Conservation (phyloP, 1,140 invertebrate species). For the Nephila pilipes region DNA sequence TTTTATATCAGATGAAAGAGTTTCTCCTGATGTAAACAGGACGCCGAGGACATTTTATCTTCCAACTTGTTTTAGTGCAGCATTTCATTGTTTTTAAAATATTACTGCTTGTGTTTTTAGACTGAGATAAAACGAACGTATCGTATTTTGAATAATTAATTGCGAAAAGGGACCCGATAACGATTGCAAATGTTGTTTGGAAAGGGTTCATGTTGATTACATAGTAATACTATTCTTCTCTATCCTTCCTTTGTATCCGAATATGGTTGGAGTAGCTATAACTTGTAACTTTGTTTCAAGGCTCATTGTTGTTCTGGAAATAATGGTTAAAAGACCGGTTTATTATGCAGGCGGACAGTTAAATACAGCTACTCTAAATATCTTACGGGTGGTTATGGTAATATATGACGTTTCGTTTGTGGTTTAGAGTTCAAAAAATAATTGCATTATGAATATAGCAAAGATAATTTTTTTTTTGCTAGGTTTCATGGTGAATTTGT, state of each 20-base stretch:
- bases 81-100: conserved; percentile 5
- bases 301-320: too few relatives aligned
- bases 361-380: too few relatives aligned
- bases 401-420: too few relatives aligned
- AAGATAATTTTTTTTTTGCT: too few relatives aligned
- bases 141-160: background rate
- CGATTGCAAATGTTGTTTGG: background rate
- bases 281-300: too few relatives aligned
- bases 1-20: background rate
- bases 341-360: too few relatives aligned
- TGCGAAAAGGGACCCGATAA: background rate
- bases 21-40: background rate
- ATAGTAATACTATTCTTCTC: background rate
- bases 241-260: background rate
- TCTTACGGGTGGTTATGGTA: too few relatives aligned
- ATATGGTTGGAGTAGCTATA: background rate
- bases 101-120: background rate
- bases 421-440: too few relatives aligned
- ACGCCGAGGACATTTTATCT: background rate
- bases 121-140: background rate
- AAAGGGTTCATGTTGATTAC: background rate
- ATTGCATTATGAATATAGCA: too few relatives aligned
- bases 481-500: too few relatives aligned
- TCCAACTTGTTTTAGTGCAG: background rate
- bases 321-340: too few relatives aligned